Evolutionary conservation across 2,888 invertebrate species (phyloP).

Genomic region (Drosophila peninsularis): DNA sequence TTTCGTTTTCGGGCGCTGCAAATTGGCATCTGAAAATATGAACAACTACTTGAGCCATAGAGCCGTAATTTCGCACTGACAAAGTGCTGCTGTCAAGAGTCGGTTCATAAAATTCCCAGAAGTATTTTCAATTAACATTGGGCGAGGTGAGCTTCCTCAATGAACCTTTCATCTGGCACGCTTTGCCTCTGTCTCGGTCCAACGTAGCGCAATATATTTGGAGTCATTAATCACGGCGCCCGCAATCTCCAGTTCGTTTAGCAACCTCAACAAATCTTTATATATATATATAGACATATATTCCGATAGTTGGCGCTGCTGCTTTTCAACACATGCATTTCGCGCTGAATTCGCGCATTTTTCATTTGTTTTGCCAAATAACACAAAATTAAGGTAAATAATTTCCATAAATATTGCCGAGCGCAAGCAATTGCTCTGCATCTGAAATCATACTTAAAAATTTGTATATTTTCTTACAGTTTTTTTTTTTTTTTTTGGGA

Average conservation of each 20-base stretch:
- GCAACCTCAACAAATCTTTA: slow-evolving; percentile 15
- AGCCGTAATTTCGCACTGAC: slow-evolving; percentile 21
- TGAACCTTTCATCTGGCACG: slow-evolving; percentile 22
- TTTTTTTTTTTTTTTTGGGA: too few relatives aligned
- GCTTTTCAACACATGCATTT: slow-evolving; percentile 39
- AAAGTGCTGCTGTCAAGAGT: slow-evolving; percentile 42
- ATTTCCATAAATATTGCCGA: slow-evolving; percentile 5
- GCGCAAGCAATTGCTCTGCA: background rate
- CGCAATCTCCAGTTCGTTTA: slow-evolving; percentile 22
- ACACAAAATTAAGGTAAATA: slow-evolving; percentile 6
- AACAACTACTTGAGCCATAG: background rate
- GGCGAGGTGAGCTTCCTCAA: slow-evolving; percentile 21
- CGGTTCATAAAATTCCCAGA: slow-evolving; percentile 33
- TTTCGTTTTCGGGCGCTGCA: background rate
- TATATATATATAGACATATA: slow-evolving; percentile 6
- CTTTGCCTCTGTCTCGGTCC: slow-evolving; percentile 19
- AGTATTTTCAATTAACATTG: slow-evolving; percentile 55
- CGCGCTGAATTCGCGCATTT: slow-evolving; percentile 23
- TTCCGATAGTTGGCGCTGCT: slow-evolving; percentile 19
- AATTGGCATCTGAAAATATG: slow-evolving; percentile 1
- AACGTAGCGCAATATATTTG: slow-evolving; percentile 33
- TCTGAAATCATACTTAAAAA: slow-evolving; percentile 2
- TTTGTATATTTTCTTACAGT: too few relatives aligned
- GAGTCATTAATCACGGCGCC: slow-evolving; percentile 46
- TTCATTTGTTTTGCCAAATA: slow-evolving; percentile 13